These are phyloP conservation scores for Tringa solitaria DNA, from an alignment of 2,113 vertebrate species.

Conservation along the genomic window DNA sequence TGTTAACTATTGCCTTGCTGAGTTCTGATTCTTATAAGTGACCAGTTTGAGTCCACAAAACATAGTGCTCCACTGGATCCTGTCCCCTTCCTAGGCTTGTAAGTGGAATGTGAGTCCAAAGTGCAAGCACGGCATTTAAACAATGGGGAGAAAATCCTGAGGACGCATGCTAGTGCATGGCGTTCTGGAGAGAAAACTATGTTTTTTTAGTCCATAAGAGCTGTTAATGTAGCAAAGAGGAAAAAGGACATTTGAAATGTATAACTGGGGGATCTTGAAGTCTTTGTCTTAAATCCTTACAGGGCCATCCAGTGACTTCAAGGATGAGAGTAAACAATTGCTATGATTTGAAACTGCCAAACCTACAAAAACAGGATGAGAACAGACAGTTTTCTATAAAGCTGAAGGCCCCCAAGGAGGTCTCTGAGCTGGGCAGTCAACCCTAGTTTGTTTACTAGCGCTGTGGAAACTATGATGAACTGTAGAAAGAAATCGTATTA, in stretches of 20 bases:
- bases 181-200: neutral
- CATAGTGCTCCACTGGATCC: neutral
- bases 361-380: neutral
- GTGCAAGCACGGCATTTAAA: rapidly evolving
- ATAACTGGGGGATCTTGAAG: neutral
- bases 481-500: neutral
- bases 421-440: neutral
- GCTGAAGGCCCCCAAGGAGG: neutral
- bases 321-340: neutral
- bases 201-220: neutral
- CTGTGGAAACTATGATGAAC: conserved; percentile 16
- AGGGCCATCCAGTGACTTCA: neutral
- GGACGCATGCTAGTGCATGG: neutral
- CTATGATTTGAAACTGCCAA: neutral
- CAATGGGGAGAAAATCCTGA: neutral
- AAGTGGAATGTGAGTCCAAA: neutral
- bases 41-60: neutral
- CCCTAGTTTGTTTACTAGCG: neutral
- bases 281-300: neutral
- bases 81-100: neutral
- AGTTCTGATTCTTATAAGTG: neutral
- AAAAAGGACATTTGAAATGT: neutral
- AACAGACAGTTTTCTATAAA: neutral
- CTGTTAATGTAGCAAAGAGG: neutral
- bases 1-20: neutral